Percentiles rank a stretch among this genome's conserved stretches.
phyloP scores from a whole-genome alignment of 2,113 vertebrate genomes.

The Sardina pilchardus region DNA sequence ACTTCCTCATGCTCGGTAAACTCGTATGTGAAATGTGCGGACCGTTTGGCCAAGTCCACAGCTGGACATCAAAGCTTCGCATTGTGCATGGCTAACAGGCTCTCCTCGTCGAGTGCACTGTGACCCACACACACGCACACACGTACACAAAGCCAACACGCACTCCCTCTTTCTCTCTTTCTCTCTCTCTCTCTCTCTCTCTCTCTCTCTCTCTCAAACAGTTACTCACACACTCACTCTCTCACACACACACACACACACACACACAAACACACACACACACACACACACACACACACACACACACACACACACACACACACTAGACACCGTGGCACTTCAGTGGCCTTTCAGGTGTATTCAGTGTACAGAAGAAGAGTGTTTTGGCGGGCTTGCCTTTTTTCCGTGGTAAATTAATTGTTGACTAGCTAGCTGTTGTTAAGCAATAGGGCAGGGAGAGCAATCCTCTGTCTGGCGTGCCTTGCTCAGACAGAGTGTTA shows the following conservation, averaged over 20 bases:
- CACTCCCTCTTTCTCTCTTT: too few relatives aligned
- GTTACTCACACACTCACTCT: too few relatives aligned
- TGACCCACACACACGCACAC: background rate
- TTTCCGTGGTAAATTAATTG: background rate
- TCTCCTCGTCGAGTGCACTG: background rate
- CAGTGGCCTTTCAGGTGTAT: background rate
- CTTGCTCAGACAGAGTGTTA: background rate
- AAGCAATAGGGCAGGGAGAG: background rate
- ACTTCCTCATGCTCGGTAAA: conserved; percentile 56
- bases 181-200: too few relatives aligned
- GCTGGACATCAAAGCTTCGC: background rate
- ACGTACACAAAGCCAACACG: background rate
- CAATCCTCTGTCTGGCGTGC: background rate
- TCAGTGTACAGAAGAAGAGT: background rate
- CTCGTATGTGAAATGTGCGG: background rate
- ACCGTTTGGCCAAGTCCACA: background rate
- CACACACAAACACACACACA: background rate
- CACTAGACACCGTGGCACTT: background rate
- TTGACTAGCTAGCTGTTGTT: background rate
- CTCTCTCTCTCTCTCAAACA: too few relatives aligned
- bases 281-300: background rate
- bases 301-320: background rate
- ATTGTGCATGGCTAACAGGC: background rate
- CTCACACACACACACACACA: background rate
- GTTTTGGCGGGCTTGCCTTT: background rate